These are phyloP conservation scores for Eucera pruinosa DNA, from an alignment of 2,888 invertebrate species.

Conservation along the genomic window DNA sequence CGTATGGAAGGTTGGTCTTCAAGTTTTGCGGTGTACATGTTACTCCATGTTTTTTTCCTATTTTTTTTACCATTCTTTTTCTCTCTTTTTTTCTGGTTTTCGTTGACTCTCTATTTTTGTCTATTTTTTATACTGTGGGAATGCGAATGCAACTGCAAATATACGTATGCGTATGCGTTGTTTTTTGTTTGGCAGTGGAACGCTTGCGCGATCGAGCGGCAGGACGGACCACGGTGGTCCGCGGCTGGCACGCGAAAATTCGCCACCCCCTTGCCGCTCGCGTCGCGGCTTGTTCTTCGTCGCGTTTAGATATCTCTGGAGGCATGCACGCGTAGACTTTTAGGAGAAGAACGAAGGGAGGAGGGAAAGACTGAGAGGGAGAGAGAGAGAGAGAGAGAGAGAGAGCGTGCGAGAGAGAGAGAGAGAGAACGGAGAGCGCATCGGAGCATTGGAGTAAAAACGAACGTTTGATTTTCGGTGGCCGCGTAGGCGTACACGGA, in stretches of 20 bases:
- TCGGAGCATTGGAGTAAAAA: not conserved
- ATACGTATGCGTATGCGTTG: slow-evolving; percentile 20
- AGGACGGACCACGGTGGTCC: not conserved
- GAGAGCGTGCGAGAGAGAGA: not conserved
- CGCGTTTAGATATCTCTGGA: slow-evolving; percentile 13
- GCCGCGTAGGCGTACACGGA: slow-evolving; percentile 87
- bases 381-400: too few species aligned
- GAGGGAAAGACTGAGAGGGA: not conserved
- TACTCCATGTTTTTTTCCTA: slow-evolving; percentile 39
- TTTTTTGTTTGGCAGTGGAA: not conserved
- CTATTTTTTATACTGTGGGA: not conserved
- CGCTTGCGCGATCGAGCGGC: slow-evolving; percentile 24
- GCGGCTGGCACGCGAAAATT: not conserved
- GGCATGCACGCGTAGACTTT: slow-evolving; percentile 31
- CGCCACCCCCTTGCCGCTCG: slow-evolving; percentile 5
- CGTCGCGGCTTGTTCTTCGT: slow-evolving; percentile 25
- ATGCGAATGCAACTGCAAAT: slow-evolving; percentile 33
- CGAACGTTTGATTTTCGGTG: slow-evolving; percentile 17
- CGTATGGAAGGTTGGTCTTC: slow-evolving; percentile 88
- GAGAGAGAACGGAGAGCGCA: not conserved
- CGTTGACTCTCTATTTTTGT: too few species aligned
- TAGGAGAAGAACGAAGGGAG: not conserved
- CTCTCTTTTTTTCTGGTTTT: not conserved
- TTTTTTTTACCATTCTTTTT: too few species aligned
- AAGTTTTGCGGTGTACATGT: slow-evolving; percentile 78